These are phyloP conservation scores for Cercopithecus hamlyni DNA, from an alignment of 2,797 vertebrate species.

Conservation along the genomic window DNA sequence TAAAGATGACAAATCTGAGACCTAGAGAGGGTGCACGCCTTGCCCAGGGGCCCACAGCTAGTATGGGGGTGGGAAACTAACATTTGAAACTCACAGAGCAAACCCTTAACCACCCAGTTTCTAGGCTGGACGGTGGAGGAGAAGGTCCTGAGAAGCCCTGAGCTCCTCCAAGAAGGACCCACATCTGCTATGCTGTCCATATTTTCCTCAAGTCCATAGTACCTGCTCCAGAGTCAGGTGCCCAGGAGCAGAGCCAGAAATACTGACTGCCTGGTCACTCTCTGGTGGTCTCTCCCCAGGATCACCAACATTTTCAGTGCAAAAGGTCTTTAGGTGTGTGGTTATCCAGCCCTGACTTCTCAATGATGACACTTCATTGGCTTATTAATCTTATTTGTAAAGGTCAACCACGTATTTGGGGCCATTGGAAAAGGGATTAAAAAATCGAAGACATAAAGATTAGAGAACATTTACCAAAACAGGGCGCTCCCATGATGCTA, in stretches of 20 bases:
- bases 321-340: not conserved
- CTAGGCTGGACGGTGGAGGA: not conserved
- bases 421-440: not conserved
- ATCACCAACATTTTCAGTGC: not conserved
- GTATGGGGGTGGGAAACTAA: not conserved
- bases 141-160: not conserved
- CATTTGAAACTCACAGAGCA: not conserved
- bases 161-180: not conserved
- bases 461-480: not conserved
- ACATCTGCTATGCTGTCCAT: not conserved
- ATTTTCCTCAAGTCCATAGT: not conserved
- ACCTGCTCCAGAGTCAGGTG: not conserved
- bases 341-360: not conserved
- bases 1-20: not conserved
- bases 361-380: not conserved
- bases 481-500: not conserved
- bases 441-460: not conserved
- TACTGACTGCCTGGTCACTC: too few relatives aligned
- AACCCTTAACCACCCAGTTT: not conserved
- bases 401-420: not conserved
- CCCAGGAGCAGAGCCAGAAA: not conserved
- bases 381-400: not conserved
- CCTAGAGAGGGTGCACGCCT: not conserved
- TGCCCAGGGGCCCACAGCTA: not conserved
- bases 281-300: not conserved